Conservation (phyloP, 2,888 invertebrate species). For the Trachelus iudaicus region DNA sequence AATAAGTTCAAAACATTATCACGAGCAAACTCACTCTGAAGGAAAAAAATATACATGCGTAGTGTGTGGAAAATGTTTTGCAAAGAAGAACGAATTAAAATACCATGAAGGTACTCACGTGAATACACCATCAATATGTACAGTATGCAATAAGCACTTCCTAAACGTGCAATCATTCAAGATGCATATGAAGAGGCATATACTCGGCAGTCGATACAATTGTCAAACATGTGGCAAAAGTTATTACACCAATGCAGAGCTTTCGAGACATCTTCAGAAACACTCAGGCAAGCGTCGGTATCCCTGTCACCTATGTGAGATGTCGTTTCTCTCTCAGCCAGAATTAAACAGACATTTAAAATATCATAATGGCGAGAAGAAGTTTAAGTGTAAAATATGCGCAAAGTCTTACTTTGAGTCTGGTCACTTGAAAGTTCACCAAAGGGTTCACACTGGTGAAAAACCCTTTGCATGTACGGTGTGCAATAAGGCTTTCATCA, state of each 20-base stretch:
- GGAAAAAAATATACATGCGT: constrained; percentile 31
- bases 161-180: constrained; percentile 49
- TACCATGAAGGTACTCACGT: constrained; percentile 46
- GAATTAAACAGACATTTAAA: constrained; percentile 55
- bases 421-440: constrained; percentile 56
- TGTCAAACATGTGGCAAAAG: constrained; percentile 52
- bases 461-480: constrained; percentile 52
- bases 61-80: constrained; percentile 40
- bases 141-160: constrained; percentile 50
- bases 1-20: constrained; percentile 13
- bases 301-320: constrained; percentile 53
- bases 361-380: constrained; percentile 56
- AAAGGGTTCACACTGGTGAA: constrained; percentile 56
- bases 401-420: constrained; percentile 55
- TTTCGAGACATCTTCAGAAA: constrained; percentile 52
- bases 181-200: constrained; percentile 54
- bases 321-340: constrained; percentile 53
- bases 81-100: constrained; percentile 36
- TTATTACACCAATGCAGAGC: constrained; percentile 53
- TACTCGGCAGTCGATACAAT: constrained; percentile 43
- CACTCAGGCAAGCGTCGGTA: constrained; percentile 49
- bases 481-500: constrained; percentile 55
- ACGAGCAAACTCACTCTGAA: constrained; percentile 18
- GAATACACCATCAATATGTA: constrained; percentile 38
- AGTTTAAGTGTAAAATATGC: constrained; percentile 52